These are phyloP conservation scores for Propithecus perrieri DNA, from an alignment of 2,797 vertebrate genomes.

Conservation along the genomic window DNA sequence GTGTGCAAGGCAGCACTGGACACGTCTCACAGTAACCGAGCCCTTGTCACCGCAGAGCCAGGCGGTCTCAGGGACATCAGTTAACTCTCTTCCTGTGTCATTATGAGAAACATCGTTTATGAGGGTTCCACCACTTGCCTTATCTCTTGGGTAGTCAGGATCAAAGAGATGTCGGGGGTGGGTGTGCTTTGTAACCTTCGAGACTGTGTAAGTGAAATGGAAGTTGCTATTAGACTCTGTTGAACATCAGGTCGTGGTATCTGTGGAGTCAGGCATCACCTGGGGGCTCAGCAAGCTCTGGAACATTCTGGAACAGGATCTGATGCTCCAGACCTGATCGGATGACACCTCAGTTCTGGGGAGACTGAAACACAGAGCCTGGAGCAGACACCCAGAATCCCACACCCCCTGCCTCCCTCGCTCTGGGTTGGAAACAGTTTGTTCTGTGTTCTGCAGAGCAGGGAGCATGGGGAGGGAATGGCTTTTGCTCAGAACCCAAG, in stretches of 20 bases:
- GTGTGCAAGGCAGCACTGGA: neutral
- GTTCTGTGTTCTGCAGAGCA: conserved; percentile 64
- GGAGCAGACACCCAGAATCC: conserved; percentile 10
- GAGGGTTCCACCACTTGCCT: neutral
- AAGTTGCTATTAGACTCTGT: neutral
- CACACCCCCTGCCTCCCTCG: conserved; percentile 37
- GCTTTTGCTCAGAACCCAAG: conserved; percentile 52
- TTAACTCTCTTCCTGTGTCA: neutral
- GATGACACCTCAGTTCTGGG: neutral
- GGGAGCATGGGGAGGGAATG: neutral
- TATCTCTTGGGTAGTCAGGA: neutral
- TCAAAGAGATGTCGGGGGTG: neutral
- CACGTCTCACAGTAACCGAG: neutral
- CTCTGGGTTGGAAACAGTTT: conserved; percentile 67
- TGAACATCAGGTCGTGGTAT: neutral
- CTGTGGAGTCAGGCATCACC: neutral
- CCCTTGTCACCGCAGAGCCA: neutral
- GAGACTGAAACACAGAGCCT: neutral
- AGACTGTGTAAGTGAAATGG: neutral
- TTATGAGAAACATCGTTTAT: neutral
- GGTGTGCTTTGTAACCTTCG: neutral
- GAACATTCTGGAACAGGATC: conserved; percentile 32
- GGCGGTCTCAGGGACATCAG: neutral
- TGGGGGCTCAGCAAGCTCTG: neutral
- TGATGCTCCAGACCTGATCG: neutral